phyloP scores from a whole-genome alignment of 2,888 invertebrate genomes.

The Caenorhabditis uteleia region DNA sequence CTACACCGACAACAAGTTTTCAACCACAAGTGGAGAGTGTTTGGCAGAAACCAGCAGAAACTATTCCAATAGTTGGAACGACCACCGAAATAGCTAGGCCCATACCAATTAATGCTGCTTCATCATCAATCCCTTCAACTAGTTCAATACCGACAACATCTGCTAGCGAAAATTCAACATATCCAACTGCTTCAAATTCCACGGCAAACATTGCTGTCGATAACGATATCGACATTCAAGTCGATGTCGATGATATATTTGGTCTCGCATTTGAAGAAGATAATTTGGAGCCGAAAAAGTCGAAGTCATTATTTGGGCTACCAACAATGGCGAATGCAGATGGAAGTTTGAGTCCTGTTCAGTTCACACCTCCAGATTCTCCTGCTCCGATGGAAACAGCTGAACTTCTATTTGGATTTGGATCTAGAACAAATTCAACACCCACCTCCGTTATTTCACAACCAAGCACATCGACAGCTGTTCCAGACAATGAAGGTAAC shows the following conservation, averaged over 20 bases:
- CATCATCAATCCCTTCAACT: conserved; percentile 3
- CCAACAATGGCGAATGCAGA: not conserved
- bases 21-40: conserved; percentile 6
- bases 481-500: conserved; percentile 4
- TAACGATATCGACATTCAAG: conserved; percentile 1
- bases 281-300: not conserved
- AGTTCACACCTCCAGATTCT: conserved; percentile 63
- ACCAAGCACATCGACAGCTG: conserved; percentile 4
- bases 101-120: conserved; percentile 8
- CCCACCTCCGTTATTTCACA: conserved; percentile 4
- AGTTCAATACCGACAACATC: not conserved
- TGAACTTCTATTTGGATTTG: conserved; percentile 18
- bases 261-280: conserved; percentile 17
- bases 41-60: conserved; percentile 6
- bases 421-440: conserved; percentile 1
- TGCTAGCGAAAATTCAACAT: not conserved
- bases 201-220: not conserved
- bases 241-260: conserved; percentile 34
- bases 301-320: conserved; percentile 1
- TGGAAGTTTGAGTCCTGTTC: conserved; percentile 19
- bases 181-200: not conserved
- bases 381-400: conserved; percentile 25
- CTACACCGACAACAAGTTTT: too few relatives aligned
- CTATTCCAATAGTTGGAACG: not conserved
- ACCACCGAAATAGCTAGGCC: conserved; percentile 7